These are phyloP conservation scores for Chaetophractus vellerosus DNA, from an alignment of 2,797 vertebrate genomes.

Conservation along the genomic window DNA sequence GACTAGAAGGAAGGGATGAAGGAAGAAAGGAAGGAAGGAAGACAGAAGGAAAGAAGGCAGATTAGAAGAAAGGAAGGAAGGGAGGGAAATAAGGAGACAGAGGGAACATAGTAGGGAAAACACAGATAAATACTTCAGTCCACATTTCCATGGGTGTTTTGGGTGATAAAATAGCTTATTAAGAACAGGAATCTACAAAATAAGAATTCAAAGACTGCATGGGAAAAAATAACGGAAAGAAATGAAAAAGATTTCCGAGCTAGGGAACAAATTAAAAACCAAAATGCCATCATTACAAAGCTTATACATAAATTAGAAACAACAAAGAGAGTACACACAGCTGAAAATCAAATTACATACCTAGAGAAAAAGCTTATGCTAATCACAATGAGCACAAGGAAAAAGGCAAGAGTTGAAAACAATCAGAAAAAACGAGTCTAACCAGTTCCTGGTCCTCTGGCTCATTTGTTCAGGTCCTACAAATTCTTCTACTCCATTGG, in stretches of 20 bases:
- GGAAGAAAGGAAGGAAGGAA: background rate
- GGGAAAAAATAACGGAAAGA: constrained; percentile 33
- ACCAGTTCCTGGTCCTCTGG: rapidly evolving
- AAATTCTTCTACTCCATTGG: background rate
- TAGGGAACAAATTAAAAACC: constrained; percentile 66
- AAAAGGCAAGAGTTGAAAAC: constrained; percentile 9
- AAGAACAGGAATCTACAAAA: constrained; percentile 55
- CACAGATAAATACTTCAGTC: background rate
- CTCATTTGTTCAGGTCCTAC: background rate
- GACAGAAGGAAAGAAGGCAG: background rate
- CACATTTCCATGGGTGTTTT: background rate
- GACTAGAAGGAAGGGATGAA: too few relatives aligned
- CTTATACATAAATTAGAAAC: constrained; percentile 67
- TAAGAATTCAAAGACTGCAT: constrained; percentile 17
- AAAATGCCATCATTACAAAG: constrained; percentile 59
- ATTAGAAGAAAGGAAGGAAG: too few relatives aligned
- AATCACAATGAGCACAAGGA: background rate
- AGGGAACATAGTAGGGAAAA: background rate
- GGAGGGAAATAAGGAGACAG: background rate
- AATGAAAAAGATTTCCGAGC: constrained; percentile 33
- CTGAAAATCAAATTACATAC: constrained; percentile 66
- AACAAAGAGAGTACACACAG: constrained; percentile 54
- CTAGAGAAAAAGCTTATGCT: constrained; percentile 26
- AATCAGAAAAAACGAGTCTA: background rate
- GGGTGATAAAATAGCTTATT: background rate